Base-by-base conservation (phyloP, 2,888 invertebrate species). In the Melanchra persicariae region DNA sequence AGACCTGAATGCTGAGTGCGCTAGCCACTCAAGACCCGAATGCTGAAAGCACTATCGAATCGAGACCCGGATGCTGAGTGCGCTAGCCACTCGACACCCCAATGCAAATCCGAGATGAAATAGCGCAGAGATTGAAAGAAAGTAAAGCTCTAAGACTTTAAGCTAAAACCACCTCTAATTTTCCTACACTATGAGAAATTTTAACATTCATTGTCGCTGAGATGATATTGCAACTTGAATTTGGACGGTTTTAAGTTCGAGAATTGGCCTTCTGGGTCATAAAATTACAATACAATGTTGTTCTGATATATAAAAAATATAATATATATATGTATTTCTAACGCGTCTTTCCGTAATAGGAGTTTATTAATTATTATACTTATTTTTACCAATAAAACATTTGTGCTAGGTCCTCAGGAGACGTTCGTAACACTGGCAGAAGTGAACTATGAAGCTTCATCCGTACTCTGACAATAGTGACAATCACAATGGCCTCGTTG, bases 1-100 rank as follows among this genome's bases (percentile, higher is more conserved):
- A 75, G 43, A 57, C 26, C 26, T 7, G 37, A 74, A 65, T 64
- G 40, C 74, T n/a, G n/a, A 74, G 34, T 72, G 65, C 17, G 37
- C n/a, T 37, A n/a, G n/a, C 40, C 43, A 45, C 76, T 75, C 43
- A 22, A 75, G 43, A 57, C 26, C 26, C 10, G 37, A 74, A 65
- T 64, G 40, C 74, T n/a, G n/a, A n/a, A n/a, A n/a, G n/a, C n/a
- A n/a, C n/a, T n/a, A n/a, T n/a, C n/a, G n/a, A n/a, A n/a, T n/a
- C n/a, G n/a, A n/a, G n/a, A n/a, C n/a, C n/a, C n/a, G n/a, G 17
- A 19, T n/a, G 52, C n/a, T 15, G 24, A 74, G 34, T 72, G 65
- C 17, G 37, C n/a, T 37, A n/a, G n/a, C 40, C 43, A 45, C 76
- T 75, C 43, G 26, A 75, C 34, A 57, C 26, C 26, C 10, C 30